A percentile compares a stretch with the other conserved stretches of the same genome.
Evolutionary conservation across 2,888 invertebrate species (phyloP).

Genomic region (Agonopterix alstromeriana): DNA sequence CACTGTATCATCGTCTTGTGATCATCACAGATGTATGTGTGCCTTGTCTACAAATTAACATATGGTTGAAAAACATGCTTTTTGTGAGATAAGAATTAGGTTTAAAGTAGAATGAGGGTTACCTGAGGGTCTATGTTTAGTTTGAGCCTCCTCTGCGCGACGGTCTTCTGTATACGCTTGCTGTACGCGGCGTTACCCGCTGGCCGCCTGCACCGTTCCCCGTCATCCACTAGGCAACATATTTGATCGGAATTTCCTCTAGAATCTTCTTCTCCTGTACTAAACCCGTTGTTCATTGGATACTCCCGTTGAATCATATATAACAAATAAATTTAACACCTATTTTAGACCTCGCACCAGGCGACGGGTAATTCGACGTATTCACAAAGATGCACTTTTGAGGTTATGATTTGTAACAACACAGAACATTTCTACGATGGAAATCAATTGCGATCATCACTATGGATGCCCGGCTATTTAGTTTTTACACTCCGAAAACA

Average conservation of each 20-base stretch:
- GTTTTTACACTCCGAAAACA: constrained; percentile 24
- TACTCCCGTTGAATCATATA: constrained; percentile 77
- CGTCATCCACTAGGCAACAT: constrained; percentile 95
- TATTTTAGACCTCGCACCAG: constrained; percentile 47
- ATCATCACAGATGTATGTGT: constrained; percentile 97
- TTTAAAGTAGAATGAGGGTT: constrained; percentile 11
- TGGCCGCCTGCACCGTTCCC: constrained; percentile 88
- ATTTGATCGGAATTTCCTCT: constrained; percentile 91
- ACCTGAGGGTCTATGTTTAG: constrained; percentile 86
- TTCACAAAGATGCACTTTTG: constrained; percentile 57
- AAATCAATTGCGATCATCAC: constrained; percentile 39
- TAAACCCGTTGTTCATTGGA: constrained; percentile 90
- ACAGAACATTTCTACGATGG: constrained; percentile 40
- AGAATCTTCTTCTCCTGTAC: constrained; percentile 94
- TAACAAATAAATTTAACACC: constrained; percentile 54
- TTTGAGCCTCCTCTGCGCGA: constrained; percentile 92
- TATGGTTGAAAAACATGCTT: not conserved
- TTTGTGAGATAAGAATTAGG: not conserved
- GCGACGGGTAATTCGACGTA: constrained; percentile 55
- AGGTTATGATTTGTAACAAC: constrained; percentile 66
- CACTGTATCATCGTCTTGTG: constrained; percentile 97
- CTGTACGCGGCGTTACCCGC: constrained; percentile 98
- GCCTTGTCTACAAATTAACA: constrained; percentile 82
- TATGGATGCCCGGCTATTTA: constrained; percentile 21
- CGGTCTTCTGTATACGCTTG: constrained; percentile 97